Base-by-base conservation (phyloP, 2,888 invertebrate species). In the Horisme vitalbata region DNA sequence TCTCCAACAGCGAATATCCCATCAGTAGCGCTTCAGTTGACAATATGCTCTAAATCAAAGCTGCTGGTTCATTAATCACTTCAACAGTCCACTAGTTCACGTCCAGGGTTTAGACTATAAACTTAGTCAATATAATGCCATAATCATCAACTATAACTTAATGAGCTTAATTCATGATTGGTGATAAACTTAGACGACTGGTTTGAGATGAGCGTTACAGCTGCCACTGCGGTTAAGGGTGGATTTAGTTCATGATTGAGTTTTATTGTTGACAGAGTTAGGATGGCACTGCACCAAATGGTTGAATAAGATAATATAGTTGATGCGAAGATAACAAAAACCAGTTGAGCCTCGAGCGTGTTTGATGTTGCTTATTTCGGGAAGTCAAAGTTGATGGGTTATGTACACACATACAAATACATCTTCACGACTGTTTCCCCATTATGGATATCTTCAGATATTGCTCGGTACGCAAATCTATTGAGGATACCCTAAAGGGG, bases 151-250 rank as follows among this genome's bases (percentile, higher is more conserved):
- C 49, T 46, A 43, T 50, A 45, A 50, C 52, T 46, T 56, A 56
- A 56, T 54, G 56, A 59, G 56, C 46, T 52, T 59, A 51, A 59
- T 52, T 54, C 44, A 45, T 52, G 43, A 50, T 54, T 52, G 47
- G 37, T 26, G 21, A 44, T 52, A 49, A 49, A 49, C 39, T 49
- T 18, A 21, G 31, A 46, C 41, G 35, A 32, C 46, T 41, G 31
- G 30, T 38, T 26, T 27, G 30, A 34, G 48, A 48, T 38, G 48
- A 44, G 30, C 49, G 44, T 49, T 49, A 49, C 49, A 49, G 44
- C 49, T 44, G 49, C 21, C 49, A 31, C 39, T 39, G 34, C 23
- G 49, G 49, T 39, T 35, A 14, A 20, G 38, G 28, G 13, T 18
- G 21, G 43, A 8, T 43, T 37, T 35, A 39, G 34, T 38, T 34